Conservation (phyloP, 2,888 invertebrate genomes). For the Strigamia maritima region DNA sequence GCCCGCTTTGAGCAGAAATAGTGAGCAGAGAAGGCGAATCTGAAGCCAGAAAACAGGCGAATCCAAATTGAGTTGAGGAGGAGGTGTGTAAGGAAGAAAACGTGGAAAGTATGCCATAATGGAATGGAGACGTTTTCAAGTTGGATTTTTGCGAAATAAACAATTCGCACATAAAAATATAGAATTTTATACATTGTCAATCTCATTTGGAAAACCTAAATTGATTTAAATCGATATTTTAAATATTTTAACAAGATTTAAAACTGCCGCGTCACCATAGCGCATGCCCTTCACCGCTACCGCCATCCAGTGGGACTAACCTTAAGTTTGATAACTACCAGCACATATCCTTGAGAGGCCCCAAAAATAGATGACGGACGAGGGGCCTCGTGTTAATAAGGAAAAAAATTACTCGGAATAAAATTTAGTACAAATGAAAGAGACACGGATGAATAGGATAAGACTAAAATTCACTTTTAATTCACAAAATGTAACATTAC, state of each 20-base stretch:
- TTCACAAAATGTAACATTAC: background rate
- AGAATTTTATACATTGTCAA: no score
- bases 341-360: background rate
- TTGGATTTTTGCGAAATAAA: no score
- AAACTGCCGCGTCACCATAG: background rate
- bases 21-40: conserved; percentile 19
- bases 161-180: no score
- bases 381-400: background rate
- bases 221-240: background rate
- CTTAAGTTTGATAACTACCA: background rate
- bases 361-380: background rate
- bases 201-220: no score
- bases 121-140: background rate
- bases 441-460: background rate
- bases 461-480: background rate
- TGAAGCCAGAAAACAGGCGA: background rate
- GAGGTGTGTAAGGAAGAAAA: background rate
- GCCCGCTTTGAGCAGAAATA: conserved; percentile 6
- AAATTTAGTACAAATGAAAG: background rate
- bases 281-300: background rate
- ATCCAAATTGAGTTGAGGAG: background rate
- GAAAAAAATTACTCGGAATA: background rate
- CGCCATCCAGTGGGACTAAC: background rate
- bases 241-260: background rate
- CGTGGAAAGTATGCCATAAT: background rate